These are phyloP conservation scores for Phyllostomus hastatus DNA, from an alignment of 2,113 vertebrate genomes.

Conservation along the genomic window DNA sequence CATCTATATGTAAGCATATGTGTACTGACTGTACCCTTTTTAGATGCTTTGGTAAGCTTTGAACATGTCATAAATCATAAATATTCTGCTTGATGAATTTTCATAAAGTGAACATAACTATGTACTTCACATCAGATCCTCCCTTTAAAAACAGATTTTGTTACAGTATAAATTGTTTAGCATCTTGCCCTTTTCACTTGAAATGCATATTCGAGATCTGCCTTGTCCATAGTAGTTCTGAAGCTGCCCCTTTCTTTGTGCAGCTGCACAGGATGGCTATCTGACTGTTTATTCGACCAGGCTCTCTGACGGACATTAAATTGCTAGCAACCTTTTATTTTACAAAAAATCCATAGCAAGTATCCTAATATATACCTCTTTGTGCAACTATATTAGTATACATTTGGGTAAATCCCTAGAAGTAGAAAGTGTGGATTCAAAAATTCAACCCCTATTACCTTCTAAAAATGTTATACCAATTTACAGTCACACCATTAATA, in stretches of 20 bases:
- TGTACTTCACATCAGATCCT: background rate
- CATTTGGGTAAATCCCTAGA: background rate
- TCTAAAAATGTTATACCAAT: background rate
- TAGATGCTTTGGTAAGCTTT: background rate
- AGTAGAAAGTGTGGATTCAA: background rate
- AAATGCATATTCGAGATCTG: background rate
- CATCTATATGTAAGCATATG: background rate
- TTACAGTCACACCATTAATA: background rate
- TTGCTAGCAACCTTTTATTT: background rate
- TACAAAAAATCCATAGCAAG: background rate
- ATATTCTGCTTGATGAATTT: background rate
- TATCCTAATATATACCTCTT: background rate
- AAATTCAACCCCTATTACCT: background rate
- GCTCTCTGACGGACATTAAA: background rate
- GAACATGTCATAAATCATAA: background rate
- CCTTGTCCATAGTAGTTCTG: background rate
- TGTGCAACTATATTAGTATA: background rate
- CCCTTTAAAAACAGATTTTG: background rate
- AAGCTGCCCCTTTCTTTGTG: background rate
- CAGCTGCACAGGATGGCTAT: background rate
- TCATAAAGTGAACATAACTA: background rate
- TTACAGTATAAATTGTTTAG: background rate
- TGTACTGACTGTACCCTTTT: background rate
- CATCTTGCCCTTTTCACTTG: background rate
- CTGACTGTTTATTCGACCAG: background rate